Percentiles rank a stretch among this genome's conserved stretches.
These are phyloP conservation scores for Spinibarbus caldwelli DNA, from an alignment of 2,797 vertebrate genomes.

Conservation along the genomic window DNA sequence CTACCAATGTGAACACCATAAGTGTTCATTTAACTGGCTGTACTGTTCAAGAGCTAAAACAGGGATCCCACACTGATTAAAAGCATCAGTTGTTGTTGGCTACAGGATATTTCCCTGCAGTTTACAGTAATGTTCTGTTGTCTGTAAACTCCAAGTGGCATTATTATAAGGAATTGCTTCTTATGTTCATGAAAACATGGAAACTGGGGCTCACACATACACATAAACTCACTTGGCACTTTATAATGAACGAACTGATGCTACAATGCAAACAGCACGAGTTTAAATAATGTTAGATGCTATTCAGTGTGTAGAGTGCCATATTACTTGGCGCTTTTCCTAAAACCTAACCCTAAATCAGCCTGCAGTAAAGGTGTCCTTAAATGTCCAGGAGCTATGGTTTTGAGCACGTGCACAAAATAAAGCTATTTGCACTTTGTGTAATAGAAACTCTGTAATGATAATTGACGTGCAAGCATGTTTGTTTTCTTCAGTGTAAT, in stretches of 20 bases:
- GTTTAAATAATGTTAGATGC: neutral
- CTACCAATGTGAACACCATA: neutral
- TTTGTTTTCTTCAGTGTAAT: conserved; percentile 43
- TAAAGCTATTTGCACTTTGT: neutral
- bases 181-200: neutral
- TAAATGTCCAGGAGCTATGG: neutral
- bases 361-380: neutral
- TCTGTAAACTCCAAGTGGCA: neutral
- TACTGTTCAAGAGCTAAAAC: neutral
- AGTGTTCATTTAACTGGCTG: neutral
- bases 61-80: neutral
- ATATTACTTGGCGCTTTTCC: neutral
- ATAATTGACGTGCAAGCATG: neutral
- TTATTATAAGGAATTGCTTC: too few species aligned
- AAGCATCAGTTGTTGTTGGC: neutral
- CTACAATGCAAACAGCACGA: neutral
- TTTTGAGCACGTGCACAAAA: neutral
- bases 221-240: neutral
- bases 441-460: neutral
- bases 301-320: neutral
- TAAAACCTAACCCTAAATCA: neutral
- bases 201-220: neutral
- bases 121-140: neutral
- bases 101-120: neutral
- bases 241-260: neutral